These are phyloP conservation scores for Platycheirus albimanus DNA, from an alignment of 2,888 invertebrate species.

Conservation along the genomic window DNA sequence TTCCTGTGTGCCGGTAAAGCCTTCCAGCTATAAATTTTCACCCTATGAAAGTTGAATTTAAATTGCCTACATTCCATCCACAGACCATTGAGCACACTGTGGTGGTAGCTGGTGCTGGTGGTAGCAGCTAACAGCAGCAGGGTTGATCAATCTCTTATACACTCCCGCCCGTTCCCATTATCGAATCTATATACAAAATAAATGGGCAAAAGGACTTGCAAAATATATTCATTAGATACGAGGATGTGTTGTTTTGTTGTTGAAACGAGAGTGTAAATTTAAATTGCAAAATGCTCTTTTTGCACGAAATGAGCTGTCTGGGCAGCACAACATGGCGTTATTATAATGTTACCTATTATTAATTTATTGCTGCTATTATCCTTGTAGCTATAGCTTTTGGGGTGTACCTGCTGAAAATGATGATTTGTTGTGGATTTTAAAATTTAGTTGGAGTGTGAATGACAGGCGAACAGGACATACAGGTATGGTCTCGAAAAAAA, in stretches of 20 bases:
- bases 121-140: no score
- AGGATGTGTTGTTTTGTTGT: constrained; percentile 34
- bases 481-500: not conserved
- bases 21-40: constrained; percentile 23
- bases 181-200: constrained; percentile 13
- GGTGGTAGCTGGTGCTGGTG: no score
- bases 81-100: constrained; percentile 10
- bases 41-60: constrained; percentile 43
- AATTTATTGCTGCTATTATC: constrained; percentile 31
- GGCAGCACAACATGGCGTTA: constrained; percentile 47
- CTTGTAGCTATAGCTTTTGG: constrained; percentile 3
- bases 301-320: constrained; percentile 50
- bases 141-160: not conserved
- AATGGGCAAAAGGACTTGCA: constrained; percentile 18
- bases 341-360: constrained; percentile 36
- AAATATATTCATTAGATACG: constrained; percentile 47
- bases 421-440: not conserved
- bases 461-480: not conserved
- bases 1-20: constrained; percentile 18
- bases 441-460: not conserved
- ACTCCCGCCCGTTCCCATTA: not conserved
- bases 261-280: constrained; percentile 61
- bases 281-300: constrained; percentile 73
- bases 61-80: constrained; percentile 55
- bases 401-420: not conserved